Evolutionary conservation across 1,140 invertebrate genomes (phyloP), one percentile per base, ranked within the genome.

Genomic region (Lethrus apterus): DNA sequence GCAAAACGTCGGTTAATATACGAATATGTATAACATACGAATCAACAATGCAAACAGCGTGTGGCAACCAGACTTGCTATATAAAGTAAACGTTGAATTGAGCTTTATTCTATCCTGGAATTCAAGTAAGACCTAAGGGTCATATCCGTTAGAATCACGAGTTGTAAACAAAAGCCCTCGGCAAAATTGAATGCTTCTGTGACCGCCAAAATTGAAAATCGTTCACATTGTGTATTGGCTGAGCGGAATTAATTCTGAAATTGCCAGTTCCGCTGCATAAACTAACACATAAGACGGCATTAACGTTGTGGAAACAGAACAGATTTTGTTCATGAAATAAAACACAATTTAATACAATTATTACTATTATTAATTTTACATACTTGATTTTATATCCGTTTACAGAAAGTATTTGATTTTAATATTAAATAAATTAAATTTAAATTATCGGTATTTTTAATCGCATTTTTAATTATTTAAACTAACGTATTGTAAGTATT

Each of bases 181-280:
- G 42, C 43, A 45, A 32, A 41, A 44, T 44, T 45, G 42, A 33
- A 44, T 50, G 36, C 43, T 44, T 34, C 38, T 41, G 34, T 41
- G 42, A 50, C 42, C 42, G 42, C 34, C 21, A 44, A 45, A 50
- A 50, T 50, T 50, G 48, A 50, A 50, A 50, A 50, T 50, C 31
- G 43, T 45, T 50, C 43, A 35, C 24, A 44, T 50, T 31, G 42
- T 38, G 42, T 50, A 40, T 48, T 31, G 30, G n/a, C n/a, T n/a
- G n/a, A n/a, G n/a, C n/a, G n/a, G 32, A 33, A 33, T 33, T 33
- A 33, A 33, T 33, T 17, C 18, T 9, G 14, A 17, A 33, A 33
- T 33, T 33, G 32, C 14, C 32, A 33, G 32, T 33, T 13, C 32
- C 18, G n/a, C 10, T 33, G 3, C 32, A 13, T 33, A 33, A 33